phyloP scores from a whole-genome alignment of 2,113 vertebrate species.

The Rhabdornis inornatus region DNA sequence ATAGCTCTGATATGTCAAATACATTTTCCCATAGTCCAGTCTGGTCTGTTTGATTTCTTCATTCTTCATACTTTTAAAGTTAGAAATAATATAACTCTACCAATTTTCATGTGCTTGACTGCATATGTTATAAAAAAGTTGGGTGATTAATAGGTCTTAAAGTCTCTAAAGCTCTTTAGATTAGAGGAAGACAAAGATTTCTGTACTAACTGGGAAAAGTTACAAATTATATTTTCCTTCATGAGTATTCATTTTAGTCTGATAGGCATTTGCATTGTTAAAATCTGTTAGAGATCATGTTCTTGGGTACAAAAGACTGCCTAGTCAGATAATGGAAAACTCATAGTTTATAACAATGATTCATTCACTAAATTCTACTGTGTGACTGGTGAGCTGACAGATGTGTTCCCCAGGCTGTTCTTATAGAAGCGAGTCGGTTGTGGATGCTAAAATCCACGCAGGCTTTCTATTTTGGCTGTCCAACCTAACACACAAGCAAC shows the following conservation, averaged over 20 bases:
- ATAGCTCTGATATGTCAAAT: not conserved
- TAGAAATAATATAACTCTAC: not conserved
- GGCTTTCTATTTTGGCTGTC: not conserved
- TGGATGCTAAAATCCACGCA: not conserved
- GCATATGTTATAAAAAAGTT: not conserved
- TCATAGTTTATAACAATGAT: not conserved
- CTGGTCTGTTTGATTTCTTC: not conserved
- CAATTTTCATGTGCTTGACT: not conserved
- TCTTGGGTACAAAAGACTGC: not conserved
- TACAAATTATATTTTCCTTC: conserved; percentile 12
- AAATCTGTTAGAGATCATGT: not conserved
- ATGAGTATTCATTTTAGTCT: not conserved
- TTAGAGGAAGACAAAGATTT: conserved; percentile 38
- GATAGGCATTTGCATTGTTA: not conserved
- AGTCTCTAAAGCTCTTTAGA: conserved; percentile 2
- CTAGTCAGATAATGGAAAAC: conserved; percentile 7
- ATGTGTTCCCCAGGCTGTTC: conserved; percentile 16
- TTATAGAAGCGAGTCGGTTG: not conserved
- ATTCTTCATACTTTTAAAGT: not conserved
- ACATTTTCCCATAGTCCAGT: not conserved
- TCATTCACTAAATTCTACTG: not conserved
- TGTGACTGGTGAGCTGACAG: conserved; percentile 21
- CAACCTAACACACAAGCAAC: not conserved
- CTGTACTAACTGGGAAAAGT: not conserved
- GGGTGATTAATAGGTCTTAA: not conserved